phyloP scores from a whole-genome alignment of 2,113 vertebrate species.

The Dicrurus megarhynchus region DNA sequence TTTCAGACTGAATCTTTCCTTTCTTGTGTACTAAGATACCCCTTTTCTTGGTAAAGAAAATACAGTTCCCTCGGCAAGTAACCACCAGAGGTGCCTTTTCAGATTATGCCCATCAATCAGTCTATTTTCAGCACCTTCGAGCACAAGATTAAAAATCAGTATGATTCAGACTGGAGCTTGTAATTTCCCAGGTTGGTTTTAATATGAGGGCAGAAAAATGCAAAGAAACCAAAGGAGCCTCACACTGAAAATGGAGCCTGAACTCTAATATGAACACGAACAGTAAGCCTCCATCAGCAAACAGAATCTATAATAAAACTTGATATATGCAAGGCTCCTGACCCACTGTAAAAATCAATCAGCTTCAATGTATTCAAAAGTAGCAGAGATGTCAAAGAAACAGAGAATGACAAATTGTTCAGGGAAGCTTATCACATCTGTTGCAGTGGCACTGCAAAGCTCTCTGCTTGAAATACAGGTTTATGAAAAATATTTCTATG shows the following conservation, averaged over 20 bases:
- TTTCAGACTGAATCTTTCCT: not conserved
- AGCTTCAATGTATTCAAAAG: constrained; percentile 15
- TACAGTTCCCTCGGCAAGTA: not conserved
- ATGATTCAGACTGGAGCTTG: not conserved
- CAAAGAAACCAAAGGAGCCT: not conserved
- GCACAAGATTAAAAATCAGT: not conserved
- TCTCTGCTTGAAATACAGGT: not conserved
- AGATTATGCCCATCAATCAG: not conserved
- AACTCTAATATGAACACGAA: not conserved
- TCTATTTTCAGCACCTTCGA: not conserved
- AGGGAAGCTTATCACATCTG: not conserved
- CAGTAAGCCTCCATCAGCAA: not conserved
- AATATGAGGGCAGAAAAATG: not conserved
- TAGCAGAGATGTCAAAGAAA: constrained; percentile 8
- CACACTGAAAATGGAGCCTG: not conserved
- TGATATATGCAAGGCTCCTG: not conserved
- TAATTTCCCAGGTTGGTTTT: not conserved
- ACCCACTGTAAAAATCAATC: not conserved
- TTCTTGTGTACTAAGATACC: not conserved
- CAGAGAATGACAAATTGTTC: not conserved
- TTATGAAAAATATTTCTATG: not conserved
- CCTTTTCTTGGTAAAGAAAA: not conserved
- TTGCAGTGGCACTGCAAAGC: not conserved
- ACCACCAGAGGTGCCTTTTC: not conserved
- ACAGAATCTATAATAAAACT: not conserved